Base-by-base conservation (phyloP, 2,888 invertebrate genomes). In the Euplexia lucipara region DNA sequence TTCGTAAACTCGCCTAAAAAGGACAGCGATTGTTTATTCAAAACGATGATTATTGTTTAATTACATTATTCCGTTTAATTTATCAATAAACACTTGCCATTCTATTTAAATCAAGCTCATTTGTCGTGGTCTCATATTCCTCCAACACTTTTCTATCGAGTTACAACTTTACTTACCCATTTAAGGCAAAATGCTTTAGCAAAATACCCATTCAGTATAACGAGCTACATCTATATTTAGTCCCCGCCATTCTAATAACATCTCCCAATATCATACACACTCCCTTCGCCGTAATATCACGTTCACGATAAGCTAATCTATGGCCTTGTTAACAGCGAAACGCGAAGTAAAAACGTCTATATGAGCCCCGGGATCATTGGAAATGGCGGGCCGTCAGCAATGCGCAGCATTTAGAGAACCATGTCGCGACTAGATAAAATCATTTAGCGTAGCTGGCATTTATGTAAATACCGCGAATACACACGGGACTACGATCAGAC, bases 401-500 rank as follows among this genome's bases (percentile, higher is more conserved):
- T 71, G 63, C 54, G 52, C 70, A 80, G 52, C 62, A 68, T 81
- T 79, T 70, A 71, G 57, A 78, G 54, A 80, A 70, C 67, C 68
- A 70, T 74, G 71, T 79, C 69, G 58, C 59, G 20, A 45, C 51
- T 49, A 75, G 80, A 82, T 82, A 82, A 70, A 75, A 78, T 82
- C 75, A 75, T 79, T 79, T 76, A 75, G 62, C 66, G 66, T 61
- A 75, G 57, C 63, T 82, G 73, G 67, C 75, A 71, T 79, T 82
- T 78, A 78, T 78, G 71, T 82, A 67, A 78, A 78, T 82, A 70
- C 61, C 70, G 52, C 53, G 48, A 65, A 69, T 70, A 68, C 48
- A 68, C 63, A 60, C 54, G 49, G 54, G 44, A 58, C 60, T 75
- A 71, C 30, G 73, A 75, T 73, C 66, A 58, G 59, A 60, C 62